These are phyloP conservation scores for Chelonus formosanus DNA, from an alignment of 2,888 invertebrate species.

Conservation along the genomic window DNA sequence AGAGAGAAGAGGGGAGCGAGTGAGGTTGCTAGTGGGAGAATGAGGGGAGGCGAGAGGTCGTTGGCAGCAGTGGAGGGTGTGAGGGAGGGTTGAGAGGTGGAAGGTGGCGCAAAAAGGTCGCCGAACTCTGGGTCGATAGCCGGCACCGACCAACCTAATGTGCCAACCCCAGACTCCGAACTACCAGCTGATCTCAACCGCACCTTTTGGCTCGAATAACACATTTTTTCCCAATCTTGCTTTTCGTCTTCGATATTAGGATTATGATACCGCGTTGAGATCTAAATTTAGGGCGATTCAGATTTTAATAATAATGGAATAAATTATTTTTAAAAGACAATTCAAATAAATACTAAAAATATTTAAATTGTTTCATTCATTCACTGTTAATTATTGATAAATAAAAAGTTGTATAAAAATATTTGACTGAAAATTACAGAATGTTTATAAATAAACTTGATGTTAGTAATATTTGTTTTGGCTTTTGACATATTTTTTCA, in stretches of 20 bases:
- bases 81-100: slow-evolving; percentile 44
- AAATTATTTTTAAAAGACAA: too few species aligned
- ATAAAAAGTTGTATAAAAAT: too few species aligned
- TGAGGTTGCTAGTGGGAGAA: slow-evolving; percentile 26
- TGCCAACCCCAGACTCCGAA: slow-evolving; percentile 30
- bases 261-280: too few species aligned
- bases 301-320: too few species aligned
- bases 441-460: too few species aligned
- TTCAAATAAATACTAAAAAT: too few species aligned
- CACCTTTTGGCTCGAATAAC: neutral
- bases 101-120: slow-evolving; percentile 56
- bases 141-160: slow-evolving; percentile 40
- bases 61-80: slow-evolving; percentile 39
- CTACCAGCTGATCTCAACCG: slow-evolving; percentile 37
- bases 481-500: too few species aligned
- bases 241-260: neutral
- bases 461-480: too few species aligned
- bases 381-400: too few species aligned
- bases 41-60: slow-evolving; percentile 42
- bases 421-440: too few species aligned
- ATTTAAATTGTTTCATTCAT: too few species aligned
- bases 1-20: slow-evolving; percentile 25
- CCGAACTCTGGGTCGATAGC: slow-evolving; percentile 61
- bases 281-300: too few species aligned
- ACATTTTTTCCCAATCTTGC: neutral